Evolutionary conservation across 2,888 invertebrate species (phyloP), one percentile per base, ranked within the genome.

Genomic region (Alentia gelatinosa): DNA sequence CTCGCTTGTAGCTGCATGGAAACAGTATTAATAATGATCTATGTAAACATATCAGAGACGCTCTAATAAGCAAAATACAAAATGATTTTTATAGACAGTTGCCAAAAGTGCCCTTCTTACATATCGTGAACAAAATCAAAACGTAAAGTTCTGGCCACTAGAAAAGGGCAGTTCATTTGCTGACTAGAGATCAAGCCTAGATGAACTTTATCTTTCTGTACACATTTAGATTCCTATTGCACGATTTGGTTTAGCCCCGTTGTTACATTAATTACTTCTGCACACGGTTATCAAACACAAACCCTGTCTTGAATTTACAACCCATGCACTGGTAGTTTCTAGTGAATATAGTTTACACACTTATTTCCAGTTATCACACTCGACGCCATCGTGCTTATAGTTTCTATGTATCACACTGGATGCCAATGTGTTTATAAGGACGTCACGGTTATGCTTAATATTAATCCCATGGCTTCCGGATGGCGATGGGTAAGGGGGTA

Each of bases 131-230:
- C n/a, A 74, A 33, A 26, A 30, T 33, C 30, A 74, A 74, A 33
- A 19, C 15, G 33, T 15, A 33, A 74, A 1, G 30, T 26, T 23
- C n/a, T 79, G 79, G 79, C 39, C 19, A 37, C 23, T 5, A 79
- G 79, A 79, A 79, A 79, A 79, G 79, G 35, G 79, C 79, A 79
- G 79, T 79, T 79, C 79, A 79, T 79, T 79, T 35, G 79, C 79
- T 37, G 39, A n/a, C 0, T 39, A 79, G 79, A 23, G 79, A 35
- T 79, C 5, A 23, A n/a, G 19, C 4, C 37, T 39, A 23, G 37
- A 35, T 9, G 0, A 37, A 1, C 39, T 39, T 23, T 79, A 1
- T 79, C 37, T 79, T 9, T 79, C 35, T n/a, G n/a, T 39, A 37
- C 39, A 3, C 79, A 33, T 26, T 79, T 79, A 79, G 79, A 79